Evolutionary conservation across 2,797 vertebrate species (phyloP).

Genomic region (Pseudochromis fuscus): DNA sequence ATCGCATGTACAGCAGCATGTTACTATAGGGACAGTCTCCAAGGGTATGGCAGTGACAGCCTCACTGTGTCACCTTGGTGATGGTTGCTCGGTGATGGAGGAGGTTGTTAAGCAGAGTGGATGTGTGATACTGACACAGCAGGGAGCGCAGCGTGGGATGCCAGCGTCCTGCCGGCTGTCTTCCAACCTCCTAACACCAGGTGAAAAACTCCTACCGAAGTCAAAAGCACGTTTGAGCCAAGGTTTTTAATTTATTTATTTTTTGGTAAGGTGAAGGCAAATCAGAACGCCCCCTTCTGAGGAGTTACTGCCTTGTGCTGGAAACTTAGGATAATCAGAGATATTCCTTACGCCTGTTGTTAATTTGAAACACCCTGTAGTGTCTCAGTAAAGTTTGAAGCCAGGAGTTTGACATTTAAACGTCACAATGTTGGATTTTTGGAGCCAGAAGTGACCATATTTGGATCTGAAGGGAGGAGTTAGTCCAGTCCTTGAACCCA

Average conservation of each 20-base stretch:
- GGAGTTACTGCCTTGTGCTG: too few species aligned
- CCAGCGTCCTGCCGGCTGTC: slow-evolving; percentile 24
- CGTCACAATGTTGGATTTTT: too few species aligned
- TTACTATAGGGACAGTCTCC: slow-evolving; percentile 51
- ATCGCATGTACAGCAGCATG: slow-evolving; percentile 7
- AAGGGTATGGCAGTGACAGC: slow-evolving; percentile 50
- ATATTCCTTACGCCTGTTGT: too few species aligned
- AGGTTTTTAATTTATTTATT: background rate
- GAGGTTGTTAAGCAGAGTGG: slow-evolving; percentile 64
- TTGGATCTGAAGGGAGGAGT: too few species aligned
- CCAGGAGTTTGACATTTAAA: too few species aligned
- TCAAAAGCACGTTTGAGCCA: background rate
- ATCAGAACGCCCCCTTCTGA: background rate
- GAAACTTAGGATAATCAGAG: too few species aligned
- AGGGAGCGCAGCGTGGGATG: slow-evolving; percentile 22
- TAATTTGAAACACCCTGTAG: too few species aligned
- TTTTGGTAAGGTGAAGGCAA: background rate
- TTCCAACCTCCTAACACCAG: slow-evolving; percentile 34
- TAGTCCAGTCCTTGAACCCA: too few species aligned
- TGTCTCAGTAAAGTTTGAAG: too few species aligned
- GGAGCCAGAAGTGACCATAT: too few species aligned
- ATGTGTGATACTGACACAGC: slow-evolving; percentile 71
- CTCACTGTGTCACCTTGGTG: slow-evolving; percentile 73
- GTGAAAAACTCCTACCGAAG: slow-evolving; percentile 15
- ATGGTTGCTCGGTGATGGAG: slow-evolving; percentile 68